Evolutionary conservation across 2,888 invertebrate genomes (phyloP).

Genomic region (Troides aeacus): DNA sequence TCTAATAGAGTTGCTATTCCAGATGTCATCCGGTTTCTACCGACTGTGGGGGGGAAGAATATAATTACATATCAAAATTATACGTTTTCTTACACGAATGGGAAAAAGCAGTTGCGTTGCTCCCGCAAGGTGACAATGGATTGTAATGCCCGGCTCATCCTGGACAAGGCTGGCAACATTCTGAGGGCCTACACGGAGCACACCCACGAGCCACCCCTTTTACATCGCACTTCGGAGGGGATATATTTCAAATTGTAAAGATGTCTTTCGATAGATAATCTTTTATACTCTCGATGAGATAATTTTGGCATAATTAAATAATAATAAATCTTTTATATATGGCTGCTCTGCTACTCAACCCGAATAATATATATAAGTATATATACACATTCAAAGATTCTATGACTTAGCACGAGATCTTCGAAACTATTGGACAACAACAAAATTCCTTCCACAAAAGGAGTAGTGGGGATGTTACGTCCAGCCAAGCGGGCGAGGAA

Average conservation of each 20-base stretch:
- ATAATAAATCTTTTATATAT: no score
- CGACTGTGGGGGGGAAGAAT: conserved; percentile 7
- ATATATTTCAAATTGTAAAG: conserved; percentile 6
- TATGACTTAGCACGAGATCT: no score
- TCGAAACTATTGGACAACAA: no score
- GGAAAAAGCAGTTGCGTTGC: conserved; percentile 37
- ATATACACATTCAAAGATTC: no score
- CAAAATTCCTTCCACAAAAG: no score
- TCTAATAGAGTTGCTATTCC: neutral
- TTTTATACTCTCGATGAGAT: neutral
- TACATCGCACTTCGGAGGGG: conserved; percentile 6
- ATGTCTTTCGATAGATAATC: neutral
- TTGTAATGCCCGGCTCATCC: conserved; percentile 40
- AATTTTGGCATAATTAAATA: no score
- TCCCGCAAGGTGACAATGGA: conserved; percentile 37
- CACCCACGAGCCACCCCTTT: conserved; percentile 13
- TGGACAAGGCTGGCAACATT: conserved; percentile 36
- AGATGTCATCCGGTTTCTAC: conserved; percentile 17
- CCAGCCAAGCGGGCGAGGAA: no score
- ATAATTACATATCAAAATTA: conserved; percentile 31
- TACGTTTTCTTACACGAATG: conserved; percentile 8
- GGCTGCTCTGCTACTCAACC: no score
- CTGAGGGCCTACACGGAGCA: conserved; percentile 21
- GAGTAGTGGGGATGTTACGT: no score
- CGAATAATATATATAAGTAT: no score